A percentile compares a stretch with the other conserved stretches of the same genome.
These are phyloP conservation scores for Mastacembelus armatus DNA, from an alignment of 2,797 vertebrate genomes.

Conservation along the genomic window DNA sequence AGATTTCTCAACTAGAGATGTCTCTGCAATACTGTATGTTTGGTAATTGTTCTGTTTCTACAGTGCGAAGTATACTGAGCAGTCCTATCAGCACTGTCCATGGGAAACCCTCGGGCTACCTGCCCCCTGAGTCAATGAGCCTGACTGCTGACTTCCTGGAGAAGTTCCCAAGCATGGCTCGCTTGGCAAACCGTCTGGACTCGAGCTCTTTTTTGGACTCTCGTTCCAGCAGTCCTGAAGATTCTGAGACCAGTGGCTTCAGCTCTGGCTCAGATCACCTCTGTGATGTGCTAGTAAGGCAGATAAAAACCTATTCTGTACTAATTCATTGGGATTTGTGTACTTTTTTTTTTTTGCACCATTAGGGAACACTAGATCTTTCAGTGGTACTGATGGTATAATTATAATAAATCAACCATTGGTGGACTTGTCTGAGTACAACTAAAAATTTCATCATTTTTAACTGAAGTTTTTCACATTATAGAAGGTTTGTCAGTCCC, in stretches of 20 bases:
- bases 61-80: conserved; percentile 92
- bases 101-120: conserved; percentile 87
- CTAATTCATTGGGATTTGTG: too few species aligned
- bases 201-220: conserved; percentile 93
- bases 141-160: conserved; percentile 92
- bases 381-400: too few species aligned
- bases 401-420: too few species aligned
- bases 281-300: conserved; percentile 85
- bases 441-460: too few species aligned
- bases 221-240: conserved; percentile 96
- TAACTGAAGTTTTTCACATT: too few species aligned
- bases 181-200: conserved; percentile 89
- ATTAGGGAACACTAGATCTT: too few species aligned
- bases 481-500: too few species aligned
- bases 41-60: conserved; percentile 14
- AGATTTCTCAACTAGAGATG: not conserved
- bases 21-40: conserved; percentile 4
- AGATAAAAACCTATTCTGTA: too few species aligned
- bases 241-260: conserved; percentile 98
- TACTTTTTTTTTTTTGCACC: too few species aligned
- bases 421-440: too few species aligned
- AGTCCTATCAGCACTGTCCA: conserved; percentile 89
- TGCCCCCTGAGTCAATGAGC: conserved; percentile 88
- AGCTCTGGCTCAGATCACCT: conserved; percentile 98
- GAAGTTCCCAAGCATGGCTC: conserved; percentile 89